Percentiles rank a stretch among this genome's conserved stretches.
These are phyloP conservation scores for Pantelozetes paolii DNA, from an alignment of 2,888 invertebrate species.

Conservation along the genomic window DNA sequence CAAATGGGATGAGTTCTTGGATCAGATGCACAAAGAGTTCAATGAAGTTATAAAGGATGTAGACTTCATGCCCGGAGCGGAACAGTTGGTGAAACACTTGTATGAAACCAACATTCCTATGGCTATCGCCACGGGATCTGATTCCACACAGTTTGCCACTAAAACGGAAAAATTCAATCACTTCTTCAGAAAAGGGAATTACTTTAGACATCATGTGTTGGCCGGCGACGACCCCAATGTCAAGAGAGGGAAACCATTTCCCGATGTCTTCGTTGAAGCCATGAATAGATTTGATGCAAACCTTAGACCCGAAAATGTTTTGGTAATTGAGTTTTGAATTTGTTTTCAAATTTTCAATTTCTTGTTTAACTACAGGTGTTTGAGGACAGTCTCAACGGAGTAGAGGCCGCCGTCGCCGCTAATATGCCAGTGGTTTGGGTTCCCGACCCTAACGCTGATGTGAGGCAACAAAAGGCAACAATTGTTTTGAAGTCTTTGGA, in stretches of 20 bases:
- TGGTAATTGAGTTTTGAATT: slow-evolving; percentile 9
- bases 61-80: slow-evolving; percentile 70
- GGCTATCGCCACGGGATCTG: slow-evolving; percentile 80
- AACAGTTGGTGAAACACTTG: slow-evolving; percentile 70
- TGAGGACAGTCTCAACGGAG: slow-evolving; percentile 88
- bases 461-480: slow-evolving; percentile 50
- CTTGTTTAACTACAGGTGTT: slow-evolving; percentile 62
- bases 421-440: slow-evolving; percentile 84
- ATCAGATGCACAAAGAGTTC: slow-evolving; percentile 58
- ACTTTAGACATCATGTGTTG: slow-evolving; percentile 72
- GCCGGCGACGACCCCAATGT: slow-evolving; percentile 79
- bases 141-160: slow-evolving; percentile 64
- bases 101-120: slow-evolving; percentile 71
- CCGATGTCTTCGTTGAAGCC: slow-evolving; percentile 77
- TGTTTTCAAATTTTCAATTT: background rate
- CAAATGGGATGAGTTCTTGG: slow-evolving; percentile 63
- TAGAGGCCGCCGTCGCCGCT: slow-evolving; percentile 69
- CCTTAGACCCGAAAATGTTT: slow-evolving; percentile 48
- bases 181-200: slow-evolving; percentile 54
- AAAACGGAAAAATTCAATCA: slow-evolving; percentile 62
- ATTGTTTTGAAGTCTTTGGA: slow-evolving; percentile 65
- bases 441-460: slow-evolving; percentile 63
- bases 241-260: slow-evolving; percentile 78
- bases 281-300: slow-evolving; percentile 66
- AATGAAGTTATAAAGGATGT: slow-evolving; percentile 61